Percentiles rank a stretch among this genome's conserved stretches.
Conservation (phyloP, 1,140 invertebrate species). For the Eupristina koningsbergeri region DNA sequence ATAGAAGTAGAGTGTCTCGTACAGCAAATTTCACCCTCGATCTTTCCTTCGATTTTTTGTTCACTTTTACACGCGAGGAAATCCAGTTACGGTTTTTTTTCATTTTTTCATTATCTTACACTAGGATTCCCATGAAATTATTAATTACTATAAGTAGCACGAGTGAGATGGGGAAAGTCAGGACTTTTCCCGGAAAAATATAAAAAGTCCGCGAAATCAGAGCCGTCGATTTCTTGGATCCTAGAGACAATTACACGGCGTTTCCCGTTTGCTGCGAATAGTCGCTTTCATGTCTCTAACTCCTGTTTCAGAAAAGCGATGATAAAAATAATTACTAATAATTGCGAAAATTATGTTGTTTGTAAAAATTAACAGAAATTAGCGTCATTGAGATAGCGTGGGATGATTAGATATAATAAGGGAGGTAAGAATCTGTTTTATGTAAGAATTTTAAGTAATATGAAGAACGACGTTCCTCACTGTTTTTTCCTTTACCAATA, state of each 20-base stretch:
- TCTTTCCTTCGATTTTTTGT: slow-evolving; percentile 29
- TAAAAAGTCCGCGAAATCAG: background rate
- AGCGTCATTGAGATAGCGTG: slow-evolving; percentile 1
- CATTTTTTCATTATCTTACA: slow-evolving; percentile 10
- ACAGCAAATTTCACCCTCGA: background rate
- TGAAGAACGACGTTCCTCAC: background rate
- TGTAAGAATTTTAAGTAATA: background rate
- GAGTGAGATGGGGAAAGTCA: too few species aligned
- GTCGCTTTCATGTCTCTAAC: background rate
- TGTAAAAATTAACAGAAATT: slow-evolving; percentile 15
- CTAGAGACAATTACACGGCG: background rate
- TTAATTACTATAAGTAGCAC: slow-evolving; percentile 10
- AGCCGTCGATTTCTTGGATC: background rate
- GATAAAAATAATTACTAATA: slow-evolving; percentile 11
- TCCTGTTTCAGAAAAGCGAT: background rate
- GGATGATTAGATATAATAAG: background rate
- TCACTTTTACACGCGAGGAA: slow-evolving; percentile 30
- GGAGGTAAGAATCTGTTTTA: background rate
- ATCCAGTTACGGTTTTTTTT: slow-evolving; percentile 26
- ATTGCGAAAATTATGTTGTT: slow-evolving; percentile 17
- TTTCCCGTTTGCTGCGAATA: background rate
- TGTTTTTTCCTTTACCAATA: background rate
- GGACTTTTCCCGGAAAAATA: too few species aligned
- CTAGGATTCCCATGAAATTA: slow-evolving; percentile 15
- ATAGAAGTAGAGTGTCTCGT: slow-evolving; percentile 14